phyloP scores from a whole-genome alignment of 1,140 invertebrate genomes.

The Drosophila ogumai region DNA sequence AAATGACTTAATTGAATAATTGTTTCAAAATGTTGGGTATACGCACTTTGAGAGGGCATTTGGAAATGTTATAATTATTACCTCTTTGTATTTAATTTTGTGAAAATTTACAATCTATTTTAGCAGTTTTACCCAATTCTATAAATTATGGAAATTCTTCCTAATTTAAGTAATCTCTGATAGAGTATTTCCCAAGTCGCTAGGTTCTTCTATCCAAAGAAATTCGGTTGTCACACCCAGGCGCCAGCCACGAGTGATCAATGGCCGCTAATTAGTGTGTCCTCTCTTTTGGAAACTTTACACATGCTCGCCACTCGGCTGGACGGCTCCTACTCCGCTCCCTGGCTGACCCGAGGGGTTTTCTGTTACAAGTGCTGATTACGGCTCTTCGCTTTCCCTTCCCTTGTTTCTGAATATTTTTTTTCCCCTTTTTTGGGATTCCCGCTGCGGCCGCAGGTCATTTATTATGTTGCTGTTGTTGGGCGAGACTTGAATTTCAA shows the following conservation, averaged over 20 bases:
- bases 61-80: too few relatives aligned
- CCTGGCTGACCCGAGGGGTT: conserved; percentile 29
- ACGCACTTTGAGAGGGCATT: background rate
- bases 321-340: conserved; percentile 10
- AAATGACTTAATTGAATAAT: conserved; percentile 53
- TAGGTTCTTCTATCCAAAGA: background rate
- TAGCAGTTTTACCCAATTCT: too few relatives aligned
- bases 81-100: background rate
- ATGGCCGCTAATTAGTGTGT: conserved; percentile 80
- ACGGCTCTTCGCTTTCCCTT: conserved; percentile 27
- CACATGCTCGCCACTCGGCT: conserved; percentile 56
- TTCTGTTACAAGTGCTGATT: conserved; percentile 73
- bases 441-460: conserved; percentile 69
- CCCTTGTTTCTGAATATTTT: background rate
- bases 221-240: conserved; percentile 61
- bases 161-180: background rate
- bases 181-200: conserved; percentile 26
- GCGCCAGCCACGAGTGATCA: conserved; percentile 73
- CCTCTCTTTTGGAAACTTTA: conserved; percentile 75
- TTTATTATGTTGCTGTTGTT: conserved; percentile 68
- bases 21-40: background rate
- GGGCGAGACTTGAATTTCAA: conserved; percentile 73
- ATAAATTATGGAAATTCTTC: too few relatives aligned
- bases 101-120: background rate
- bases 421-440: conserved; percentile 50